phyloP scores from a whole-genome alignment of 2,797 vertebrate species.

The Mormyrus hasselquistii region DNA sequence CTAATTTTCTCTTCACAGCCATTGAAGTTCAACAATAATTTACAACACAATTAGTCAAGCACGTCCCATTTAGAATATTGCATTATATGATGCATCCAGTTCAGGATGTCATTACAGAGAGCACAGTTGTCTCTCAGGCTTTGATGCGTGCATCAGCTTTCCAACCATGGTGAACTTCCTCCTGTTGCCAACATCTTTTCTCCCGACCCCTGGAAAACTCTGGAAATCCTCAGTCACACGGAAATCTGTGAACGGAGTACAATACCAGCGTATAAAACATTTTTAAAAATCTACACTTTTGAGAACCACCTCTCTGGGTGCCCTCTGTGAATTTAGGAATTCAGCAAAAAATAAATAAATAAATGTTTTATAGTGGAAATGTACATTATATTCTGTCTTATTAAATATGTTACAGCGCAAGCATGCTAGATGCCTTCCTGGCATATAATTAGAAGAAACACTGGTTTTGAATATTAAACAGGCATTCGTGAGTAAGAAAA shows the following conservation, averaged over 20 bases:
- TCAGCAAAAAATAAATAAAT: background rate
- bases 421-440: background rate
- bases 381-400: background rate
- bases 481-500: background rate
- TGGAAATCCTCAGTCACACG: background rate
- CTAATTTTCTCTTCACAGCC: conserved; percentile 14
- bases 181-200: background rate
- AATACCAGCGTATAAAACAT: background rate
- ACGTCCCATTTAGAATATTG: background rate
- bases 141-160: background rate
- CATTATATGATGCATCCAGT: background rate
- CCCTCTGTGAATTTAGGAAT: background rate
- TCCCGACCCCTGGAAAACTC: background rate
- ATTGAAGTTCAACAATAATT: conserved; percentile 17
- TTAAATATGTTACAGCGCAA: background rate
- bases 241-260: background rate
- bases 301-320: background rate
- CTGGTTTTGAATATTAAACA: background rate
- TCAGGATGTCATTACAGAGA: background rate
- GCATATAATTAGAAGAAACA: background rate
- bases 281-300: background rate
- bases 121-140: background rate
- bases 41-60: background rate
- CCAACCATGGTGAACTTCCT: background rate
- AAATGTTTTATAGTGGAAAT: background rate